Base-by-base conservation (phyloP, 92 coral and sea anemone species). In the Epizoanthus scotinus region DNA sequence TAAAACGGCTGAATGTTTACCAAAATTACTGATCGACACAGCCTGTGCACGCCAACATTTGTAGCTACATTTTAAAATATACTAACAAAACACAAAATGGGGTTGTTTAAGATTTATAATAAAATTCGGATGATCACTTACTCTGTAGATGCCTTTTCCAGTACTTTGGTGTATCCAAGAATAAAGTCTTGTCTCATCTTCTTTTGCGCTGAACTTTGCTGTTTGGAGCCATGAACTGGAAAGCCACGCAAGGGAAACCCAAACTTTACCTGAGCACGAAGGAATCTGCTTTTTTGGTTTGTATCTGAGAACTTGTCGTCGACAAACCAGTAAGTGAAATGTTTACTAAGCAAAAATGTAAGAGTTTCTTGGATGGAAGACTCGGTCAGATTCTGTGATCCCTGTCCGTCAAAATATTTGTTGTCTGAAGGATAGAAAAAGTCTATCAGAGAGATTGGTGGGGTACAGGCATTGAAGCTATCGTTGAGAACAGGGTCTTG, bases 221-320 rank as follows among this genome's bases (percentile, higher is more conserved):
- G 73, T 5, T 15, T 29, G 6, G 13, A 7, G 13, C 71, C 88
- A 18, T 44, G 70, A 7, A 61, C 61, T 3, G 42, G 62, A 36
- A 81, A 79, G 9, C 94, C 90, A 31, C 88, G 83, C 56, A 89
- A 67, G 5, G 99, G 99, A 38, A 9, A 87, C 0, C 99, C 99
- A 86, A 96, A 89, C 85, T 84, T 91, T 17, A 96, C 21, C 62
- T 93, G 94, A 14, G 99, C 98, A 6, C 99, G 94, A 22, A 96
- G 84, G 54, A 96, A 83, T 36, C 84, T 83, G 73, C 96, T 96
- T 73, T 64, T 72, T 28, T 3, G 86, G 67, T 90, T 84, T 44
- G 60, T 85, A 14, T 70, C 69, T 14, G 93, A 91, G 79, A 90
- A 96, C 18, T 89, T 75, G 22, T 84, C 87, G 65, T 91, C 94